Conservation (phyloP, 2,113 vertebrate genomes). For the Phycodurus eques region DNA sequence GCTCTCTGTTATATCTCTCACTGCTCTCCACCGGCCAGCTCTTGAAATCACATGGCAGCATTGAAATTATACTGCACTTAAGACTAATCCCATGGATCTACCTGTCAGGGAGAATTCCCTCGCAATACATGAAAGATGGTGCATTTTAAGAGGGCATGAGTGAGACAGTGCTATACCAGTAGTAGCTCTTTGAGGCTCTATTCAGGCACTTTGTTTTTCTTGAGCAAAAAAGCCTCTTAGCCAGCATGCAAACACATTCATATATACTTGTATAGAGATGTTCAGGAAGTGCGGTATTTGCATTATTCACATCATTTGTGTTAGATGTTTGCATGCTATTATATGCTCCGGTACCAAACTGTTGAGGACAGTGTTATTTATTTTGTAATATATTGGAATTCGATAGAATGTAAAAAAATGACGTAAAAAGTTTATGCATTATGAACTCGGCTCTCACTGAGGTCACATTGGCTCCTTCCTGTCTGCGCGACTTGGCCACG, state of each 20-base stretch:
- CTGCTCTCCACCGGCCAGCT: conserved; percentile 20
- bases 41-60: conserved; percentile 25
- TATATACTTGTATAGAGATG: background rate
- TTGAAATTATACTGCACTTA: conserved; percentile 44
- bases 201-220: background rate
- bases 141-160: conserved; percentile 27
- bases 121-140: conserved; percentile 30
- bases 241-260: background rate
- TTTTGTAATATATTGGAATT: too few relatives aligned
- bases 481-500: too few relatives aligned
- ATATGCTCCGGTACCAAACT: background rate
- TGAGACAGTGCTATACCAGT: conserved; percentile 2
- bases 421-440: too few relatives aligned
- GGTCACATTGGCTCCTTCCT: too few relatives aligned
- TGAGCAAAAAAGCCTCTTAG: background rate
- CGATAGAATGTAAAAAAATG: too few relatives aligned
- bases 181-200: background rate
- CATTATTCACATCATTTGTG: background rate
- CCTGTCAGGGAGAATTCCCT: conserved; percentile 46
- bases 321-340: background rate
- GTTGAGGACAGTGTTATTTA: too few relatives aligned
- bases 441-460: too few relatives aligned
- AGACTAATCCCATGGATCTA: conserved; percentile 48
- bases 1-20: conserved; percentile 42
- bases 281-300: background rate